Evolutionary conservation across 2,113 vertebrate genomes (phyloP).

Genomic region (Phaethon lepturus): DNA sequence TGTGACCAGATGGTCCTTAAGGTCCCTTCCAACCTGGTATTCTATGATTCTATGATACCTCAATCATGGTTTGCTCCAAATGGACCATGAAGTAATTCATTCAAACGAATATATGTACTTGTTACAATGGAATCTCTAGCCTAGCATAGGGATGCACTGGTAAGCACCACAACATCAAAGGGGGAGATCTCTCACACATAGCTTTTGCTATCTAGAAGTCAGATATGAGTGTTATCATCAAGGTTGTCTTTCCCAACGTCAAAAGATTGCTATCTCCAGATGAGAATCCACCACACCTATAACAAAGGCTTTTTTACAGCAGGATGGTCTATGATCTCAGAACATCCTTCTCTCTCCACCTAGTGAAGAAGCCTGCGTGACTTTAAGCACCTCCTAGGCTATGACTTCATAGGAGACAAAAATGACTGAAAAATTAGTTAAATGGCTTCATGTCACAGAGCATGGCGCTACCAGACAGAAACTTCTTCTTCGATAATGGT

Average conservation of each 20-base stretch:
- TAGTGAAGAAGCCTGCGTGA: background rate
- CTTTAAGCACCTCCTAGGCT: background rate
- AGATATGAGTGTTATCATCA: background rate
- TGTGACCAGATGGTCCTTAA: no score
- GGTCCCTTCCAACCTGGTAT: no score
- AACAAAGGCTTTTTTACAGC: background rate
- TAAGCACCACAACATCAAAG: background rate
- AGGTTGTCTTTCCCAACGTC: background rate
- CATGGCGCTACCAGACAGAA: background rate
- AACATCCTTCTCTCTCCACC: background rate
- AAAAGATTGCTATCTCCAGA: background rate
- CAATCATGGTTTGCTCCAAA: background rate
- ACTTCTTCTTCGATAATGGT: background rate
- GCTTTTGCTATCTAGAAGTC: background rate
- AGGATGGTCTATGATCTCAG: background rate
- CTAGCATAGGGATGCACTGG: background rate
- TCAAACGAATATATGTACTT: background rate
- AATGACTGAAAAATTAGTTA: background rate
- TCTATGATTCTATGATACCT: background rate
- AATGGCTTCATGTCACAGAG: background rate
- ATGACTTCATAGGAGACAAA: background rate
- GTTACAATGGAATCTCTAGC: background rate
- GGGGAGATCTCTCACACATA: background rate
- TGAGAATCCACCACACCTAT: background rate
- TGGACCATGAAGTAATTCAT: background rate